Conservation (phyloP, 1,140 invertebrate genomes). For the Nasonia giraulti region DNA sequence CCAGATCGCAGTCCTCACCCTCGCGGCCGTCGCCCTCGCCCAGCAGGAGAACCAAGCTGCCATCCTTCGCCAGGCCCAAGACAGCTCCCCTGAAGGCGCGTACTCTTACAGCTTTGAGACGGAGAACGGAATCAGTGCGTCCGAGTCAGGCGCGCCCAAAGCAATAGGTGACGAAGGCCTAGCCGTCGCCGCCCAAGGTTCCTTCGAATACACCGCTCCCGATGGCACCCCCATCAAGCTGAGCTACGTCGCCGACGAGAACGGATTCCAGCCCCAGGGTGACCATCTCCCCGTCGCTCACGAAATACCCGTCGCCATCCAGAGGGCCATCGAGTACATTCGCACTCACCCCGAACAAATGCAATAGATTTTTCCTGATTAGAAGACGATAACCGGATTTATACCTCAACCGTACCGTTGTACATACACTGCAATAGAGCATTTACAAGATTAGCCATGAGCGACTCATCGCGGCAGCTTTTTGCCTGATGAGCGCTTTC, state of each 20-base stretch:
- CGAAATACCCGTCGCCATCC: constrained; percentile 69
- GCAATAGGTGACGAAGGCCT: no score
- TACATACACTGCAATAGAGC: no score
- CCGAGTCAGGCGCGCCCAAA: neutral
- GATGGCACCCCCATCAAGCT: constrained; percentile 74
- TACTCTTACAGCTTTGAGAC: constrained; percentile 77
- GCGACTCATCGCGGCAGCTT: no score
- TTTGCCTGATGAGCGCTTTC: no score
- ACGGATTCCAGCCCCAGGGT: constrained; percentile 77
- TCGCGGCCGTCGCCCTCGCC: constrained; percentile 54
- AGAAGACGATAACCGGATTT: no score
- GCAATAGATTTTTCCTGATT: no score
- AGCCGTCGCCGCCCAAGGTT: constrained; percentile 69
- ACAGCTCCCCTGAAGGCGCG: constrained; percentile 66
- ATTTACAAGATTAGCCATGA: no score
- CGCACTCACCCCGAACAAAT: constrained; percentile 58
- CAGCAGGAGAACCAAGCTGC: constrained; percentile 56
- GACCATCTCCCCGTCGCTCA: constrained; percentile 74
- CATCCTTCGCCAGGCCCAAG: constrained; percentile 66
- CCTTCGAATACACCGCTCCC: constrained; percentile 75
- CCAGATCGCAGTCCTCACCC: constrained; percentile 61
- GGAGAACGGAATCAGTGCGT: constrained; percentile 77
- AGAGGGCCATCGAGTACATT: constrained; percentile 69
- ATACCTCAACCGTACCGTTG: no score
- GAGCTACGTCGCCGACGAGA: constrained; percentile 76